Evolutionary conservation across 2,797 vertebrate species (phyloP), one percentile per base, ranked within the genome.

Genomic region (Harpagifer antarcticus): DNA sequence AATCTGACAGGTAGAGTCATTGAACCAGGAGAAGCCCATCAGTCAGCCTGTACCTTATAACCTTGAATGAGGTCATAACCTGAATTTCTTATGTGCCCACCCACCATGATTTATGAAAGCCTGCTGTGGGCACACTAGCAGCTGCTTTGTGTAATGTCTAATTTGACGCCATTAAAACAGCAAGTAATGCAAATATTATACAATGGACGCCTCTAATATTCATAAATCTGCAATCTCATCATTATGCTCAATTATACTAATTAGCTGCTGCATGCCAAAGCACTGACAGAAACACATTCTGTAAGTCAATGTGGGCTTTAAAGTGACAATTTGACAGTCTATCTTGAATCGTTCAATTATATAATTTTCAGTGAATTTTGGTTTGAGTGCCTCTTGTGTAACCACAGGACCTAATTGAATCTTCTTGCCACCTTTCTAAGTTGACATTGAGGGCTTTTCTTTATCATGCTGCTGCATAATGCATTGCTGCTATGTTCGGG

Each of bases 111-210:
- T 88, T 85, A 91, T 91, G 86, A 86, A 86, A 57, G 75, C 72
- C 81, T 84, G 66, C 81, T 82, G 82, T 81, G 78, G 86, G 82
- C 75, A 59, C 71, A 74, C 86, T 91, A 89, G 66, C 79, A 79
- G 70, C 59, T 54, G 55, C 75, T 81, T 81, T 63, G 72, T 70
- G 75, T 82, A 83, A 88, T 77, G 60, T 84, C 70, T 75, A 81
- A 87, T 91, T 79, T 76, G 57, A 85, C 70, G 72, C 67, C 63
- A 81, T 89, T 86, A 76, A 37, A 88, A 79, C 16, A 78, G 76
- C 86, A 87, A 85, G 73, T 75, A 86, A 93, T 92, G 89, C 89
- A 91, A 91, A 92, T 92, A 83, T 88, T 86, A 89, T 88, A 84
- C 86, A 81, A 47, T 3, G 45, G 55, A n/a, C 15, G 10, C 43